Conservation (phyloP, 2,113 vertebrate species). For the Phylloscopus trochiloides region DNA sequence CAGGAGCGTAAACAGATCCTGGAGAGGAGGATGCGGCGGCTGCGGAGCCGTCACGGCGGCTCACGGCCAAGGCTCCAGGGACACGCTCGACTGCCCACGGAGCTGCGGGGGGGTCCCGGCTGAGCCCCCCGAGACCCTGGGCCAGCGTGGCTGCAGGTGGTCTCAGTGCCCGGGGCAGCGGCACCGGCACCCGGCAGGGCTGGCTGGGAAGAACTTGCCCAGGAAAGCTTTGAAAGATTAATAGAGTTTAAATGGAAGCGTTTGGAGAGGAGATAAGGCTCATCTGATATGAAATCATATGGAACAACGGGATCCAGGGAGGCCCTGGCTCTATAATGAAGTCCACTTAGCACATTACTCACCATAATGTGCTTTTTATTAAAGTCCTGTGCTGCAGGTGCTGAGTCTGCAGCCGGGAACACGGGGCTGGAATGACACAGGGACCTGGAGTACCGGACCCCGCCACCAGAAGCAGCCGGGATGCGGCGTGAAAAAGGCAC, state of each 20-base stretch:
- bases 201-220: background rate
- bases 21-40: background rate
- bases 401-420: background rate
- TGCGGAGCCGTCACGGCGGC: rapidly evolving
- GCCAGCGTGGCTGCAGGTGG: background rate
- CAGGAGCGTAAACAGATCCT: background rate
- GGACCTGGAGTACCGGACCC: background rate
- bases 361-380: constrained; percentile 47
- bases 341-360: constrained; percentile 65
- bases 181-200: background rate
- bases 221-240: constrained; percentile 53
- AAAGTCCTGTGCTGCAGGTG: background rate
- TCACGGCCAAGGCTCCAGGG: rapidly evolving
- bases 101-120: rapidly evolving
- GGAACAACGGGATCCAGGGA: constrained; percentile 42
- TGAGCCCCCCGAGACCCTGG: background rate
- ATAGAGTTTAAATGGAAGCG: constrained; percentile 66
- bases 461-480: rapidly evolving
- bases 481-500: rapidly evolving
- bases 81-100: rapidly evolving
- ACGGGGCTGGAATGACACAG: background rate
- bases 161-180: background rate
- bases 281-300: constrained; percentile 58
- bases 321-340: constrained; percentile 42
- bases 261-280: constrained; percentile 67